Evolutionary conservation across 2,888 invertebrate genomes (phyloP), one percentile per base, ranked within the genome.

Genomic region (Labia minor): DNA sequence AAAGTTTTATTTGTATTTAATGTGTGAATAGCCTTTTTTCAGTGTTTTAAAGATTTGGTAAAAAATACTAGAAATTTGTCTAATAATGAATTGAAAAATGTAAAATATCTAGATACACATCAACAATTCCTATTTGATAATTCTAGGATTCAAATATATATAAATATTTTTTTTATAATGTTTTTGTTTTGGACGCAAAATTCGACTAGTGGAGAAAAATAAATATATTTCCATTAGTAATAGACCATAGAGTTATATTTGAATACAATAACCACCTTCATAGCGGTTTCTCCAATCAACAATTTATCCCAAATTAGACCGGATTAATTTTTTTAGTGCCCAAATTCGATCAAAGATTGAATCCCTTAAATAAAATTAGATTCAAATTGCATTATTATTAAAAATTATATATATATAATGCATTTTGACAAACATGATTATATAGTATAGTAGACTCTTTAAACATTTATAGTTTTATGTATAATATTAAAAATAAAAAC

Each of bases 171-270:
- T 49, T 26, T 26, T 3, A 10, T 49, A 10, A 8, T 49, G 14
- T 49, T 49, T 49, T 49, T 49, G n/a, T 49, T 49, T n/a, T 49
- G 49, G 49, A 49, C 49, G 49, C 49, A 49, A 49, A 49, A 49
- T 49, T 11, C 16, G 14, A 49, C 49, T 49, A 14, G 49, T 11
- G 33, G 33, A 8, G 3, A 49, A 49, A 49, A 49, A 49, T 49
- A 49, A 49, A 8, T 49, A 11, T 49, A 3, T 49, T 49, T 49
- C 4, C 14, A 14, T 11, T n/a, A n/a, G 2, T 10, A 16, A 14
- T n/a, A 49, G 16, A 49, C 16, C 49, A 11, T n/a, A 49, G 49
- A 49, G 14, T n/a, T n/a, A 49, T n/a, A 16, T 49, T 49, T 49
- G 3, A 49, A 8, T 26, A 6, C 26, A 49, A 14, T 6, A 14